Evolutionary conservation across 2,888 invertebrate species (phyloP), one percentile per base, ranked within the genome.

Genomic region (Epirrita christyi): DNA sequence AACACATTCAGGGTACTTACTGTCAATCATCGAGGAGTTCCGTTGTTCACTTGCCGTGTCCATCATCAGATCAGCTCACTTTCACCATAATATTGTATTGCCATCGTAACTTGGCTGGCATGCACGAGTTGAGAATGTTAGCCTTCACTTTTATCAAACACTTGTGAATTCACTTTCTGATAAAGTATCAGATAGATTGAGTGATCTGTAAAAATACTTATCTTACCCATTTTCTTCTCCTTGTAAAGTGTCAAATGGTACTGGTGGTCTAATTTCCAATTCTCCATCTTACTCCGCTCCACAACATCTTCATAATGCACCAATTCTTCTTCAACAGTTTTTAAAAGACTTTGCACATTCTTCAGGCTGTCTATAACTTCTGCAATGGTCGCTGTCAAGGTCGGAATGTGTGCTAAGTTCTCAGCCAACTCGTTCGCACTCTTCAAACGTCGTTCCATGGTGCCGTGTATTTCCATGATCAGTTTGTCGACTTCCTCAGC

Each of bases 231-330:
- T 86, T 95, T 95, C 70, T 94, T 94, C 68, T 95, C 94, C 77
- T 95, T 94, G 69, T 95, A 95, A 65, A 95, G 81, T 13, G 94
- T 93, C 51, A 96, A 87, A 65, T 96, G 95, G 73, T 95, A 95
- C 66, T 94, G 92, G 74, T 96, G 96, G 72, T 96, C 95, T 41
- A 94, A 76, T 79, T 96, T 95, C 84, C 94, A 93, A 73, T 93
- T 94, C 72, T 96, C 94, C 76, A 96, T 92, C 63, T 95, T 95
- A 61, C 94, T 92, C 61, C 93, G 93, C 73, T 96, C 96, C 10
- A 96, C 93, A 56, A 95, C 78, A 72, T 95, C 94, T 76, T 96
- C 95, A 60, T 96, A 92, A 50, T 93, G 89, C 8, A 94, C 85
- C 46, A 96, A 76, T 37, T 94, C 93, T 21, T 92, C 91, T 76